Evolutionary conservation across 2,888 invertebrate species (phyloP).

Genomic region (Chrysolina haemoptera): DNA sequence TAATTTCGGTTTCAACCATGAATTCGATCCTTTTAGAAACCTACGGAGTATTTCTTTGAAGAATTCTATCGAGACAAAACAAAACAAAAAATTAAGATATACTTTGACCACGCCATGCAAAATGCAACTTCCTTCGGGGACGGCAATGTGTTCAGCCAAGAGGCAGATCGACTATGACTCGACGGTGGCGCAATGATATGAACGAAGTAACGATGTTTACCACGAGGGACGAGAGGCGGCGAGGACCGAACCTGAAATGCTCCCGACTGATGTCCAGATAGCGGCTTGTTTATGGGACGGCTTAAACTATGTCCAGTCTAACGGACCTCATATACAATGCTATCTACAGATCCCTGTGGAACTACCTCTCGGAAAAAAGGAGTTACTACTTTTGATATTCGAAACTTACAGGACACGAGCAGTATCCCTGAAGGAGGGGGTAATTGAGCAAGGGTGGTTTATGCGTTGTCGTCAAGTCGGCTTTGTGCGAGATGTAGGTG

Average conservation of each 20-base stretch:
- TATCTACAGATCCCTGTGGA: constrained; percentile 69
- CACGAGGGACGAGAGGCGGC: constrained; percentile 66
- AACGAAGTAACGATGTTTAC: constrained; percentile 69
- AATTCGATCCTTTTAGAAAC: too few species aligned
- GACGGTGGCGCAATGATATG: constrained; percentile 60
- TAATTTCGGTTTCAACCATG: too few species aligned
- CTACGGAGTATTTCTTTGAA: too few species aligned
- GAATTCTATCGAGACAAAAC: neutral
- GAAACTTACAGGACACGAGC: constrained; percentile 15
- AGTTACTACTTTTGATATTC: constrained; percentile 45
- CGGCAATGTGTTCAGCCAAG: constrained; percentile 32
- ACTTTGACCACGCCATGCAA: neutral
- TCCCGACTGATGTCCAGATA: constrained; percentile 70
- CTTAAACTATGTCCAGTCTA: constrained; percentile 71
- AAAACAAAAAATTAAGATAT: neutral
- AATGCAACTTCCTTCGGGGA: constrained; percentile 15
- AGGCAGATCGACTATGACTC: constrained; percentile 37
- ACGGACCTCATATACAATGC: constrained; percentile 71
- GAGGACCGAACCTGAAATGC: constrained; percentile 63
- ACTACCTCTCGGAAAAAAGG: constrained; percentile 58
- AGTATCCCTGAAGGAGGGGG: neutral
- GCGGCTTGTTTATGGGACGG: constrained; percentile 70
- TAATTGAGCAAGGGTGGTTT: constrained; percentile 9
- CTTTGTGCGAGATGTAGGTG: neutral
- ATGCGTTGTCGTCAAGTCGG: neutral